Percentiles rank a stretch among this genome's conserved stretches.
Evolutionary conservation across 1,140 invertebrate species (phyloP).

Genomic region (Dendrolimus kikuchii): DNA sequence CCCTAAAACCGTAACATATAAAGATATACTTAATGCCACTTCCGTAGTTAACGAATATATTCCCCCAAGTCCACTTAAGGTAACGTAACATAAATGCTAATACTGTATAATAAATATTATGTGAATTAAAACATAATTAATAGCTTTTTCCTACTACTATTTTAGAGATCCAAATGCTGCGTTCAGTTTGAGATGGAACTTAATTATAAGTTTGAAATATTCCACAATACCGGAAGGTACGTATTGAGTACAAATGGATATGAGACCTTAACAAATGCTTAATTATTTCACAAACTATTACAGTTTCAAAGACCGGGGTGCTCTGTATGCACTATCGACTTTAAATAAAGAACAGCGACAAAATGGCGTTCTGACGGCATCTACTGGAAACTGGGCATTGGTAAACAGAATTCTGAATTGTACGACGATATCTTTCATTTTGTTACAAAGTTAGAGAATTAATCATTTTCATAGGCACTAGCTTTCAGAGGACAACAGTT

Average conservation of each 20-base stretch:
- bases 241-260: too few relatives aligned
- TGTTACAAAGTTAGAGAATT: constrained; percentile 28
- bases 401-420: constrained; percentile 10
- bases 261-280: background rate
- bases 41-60: constrained; percentile 12
- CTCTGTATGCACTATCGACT: constrained; percentile 77
- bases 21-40: constrained; percentile 18
- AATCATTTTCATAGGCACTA: constrained; percentile 79
- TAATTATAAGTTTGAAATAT: constrained; percentile 27
- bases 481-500: constrained; percentile 79
- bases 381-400: constrained; percentile 75
- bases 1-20: constrained; percentile 22
- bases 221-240: constrained; percentile 23
- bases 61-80: constrained; percentile 16
- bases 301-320: constrained; percentile 82
- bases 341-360: constrained; percentile 73
- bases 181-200: constrained; percentile 19
- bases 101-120: too few relatives aligned
- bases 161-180: constrained; percentile 21
- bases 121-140: background rate
- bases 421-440: too few relatives aligned
- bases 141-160: constrained; percentile 4
- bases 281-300: constrained; percentile 7
- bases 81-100: background rate
- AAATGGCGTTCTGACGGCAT: constrained; percentile 81